Conservation (phyloP, 2,888 invertebrate genomes). For the Ichneumon xanthorius region DNA sequence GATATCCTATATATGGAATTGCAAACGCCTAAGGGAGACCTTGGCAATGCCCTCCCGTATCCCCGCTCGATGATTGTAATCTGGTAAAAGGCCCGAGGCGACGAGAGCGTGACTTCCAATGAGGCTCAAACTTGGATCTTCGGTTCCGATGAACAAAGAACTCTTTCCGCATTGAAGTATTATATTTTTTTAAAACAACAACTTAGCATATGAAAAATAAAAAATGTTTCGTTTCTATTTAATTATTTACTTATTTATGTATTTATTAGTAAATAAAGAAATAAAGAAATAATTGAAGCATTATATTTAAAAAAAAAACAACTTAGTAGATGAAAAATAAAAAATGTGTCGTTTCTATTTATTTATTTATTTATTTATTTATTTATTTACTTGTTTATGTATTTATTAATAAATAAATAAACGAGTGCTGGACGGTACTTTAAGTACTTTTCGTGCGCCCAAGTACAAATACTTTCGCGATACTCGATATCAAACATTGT, state of each 20-base stretch:
- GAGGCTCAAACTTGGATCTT: slow-evolving; percentile 3
- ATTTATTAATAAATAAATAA: neutral
- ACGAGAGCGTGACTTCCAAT: slow-evolving; percentile 23
- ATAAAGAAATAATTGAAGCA: too few species aligned
- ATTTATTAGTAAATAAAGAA: neutral
- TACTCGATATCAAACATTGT: too few species aligned
- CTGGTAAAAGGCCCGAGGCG: slow-evolving; percentile 37
- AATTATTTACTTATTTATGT: too few species aligned
- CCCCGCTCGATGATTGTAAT: slow-evolving; percentile 11
- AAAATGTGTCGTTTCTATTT: too few species aligned
- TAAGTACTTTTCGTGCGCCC: too few species aligned
- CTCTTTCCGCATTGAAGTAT: neutral
- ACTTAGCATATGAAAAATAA: neutral
- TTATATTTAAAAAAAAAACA: neutral
- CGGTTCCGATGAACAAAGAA: neutral
- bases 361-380: too few species aligned
- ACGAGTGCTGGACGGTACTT: too few species aligned
- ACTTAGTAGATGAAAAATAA: neutral
- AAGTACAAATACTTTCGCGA: too few species aligned
- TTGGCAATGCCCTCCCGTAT: slow-evolving; percentile 65
- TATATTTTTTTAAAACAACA: neutral
- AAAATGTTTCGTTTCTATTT: too few species aligned
- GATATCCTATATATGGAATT: slow-evolving; percentile 51
- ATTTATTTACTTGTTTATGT: neutral
- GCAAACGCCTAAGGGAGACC: slow-evolving; percentile 59